A percentile compares a stretch with the other conserved stretches of the same genome.
phyloP scores from a whole-genome alignment of 2,888 invertebrate genomes.

The Tinea trinotella region DNA sequence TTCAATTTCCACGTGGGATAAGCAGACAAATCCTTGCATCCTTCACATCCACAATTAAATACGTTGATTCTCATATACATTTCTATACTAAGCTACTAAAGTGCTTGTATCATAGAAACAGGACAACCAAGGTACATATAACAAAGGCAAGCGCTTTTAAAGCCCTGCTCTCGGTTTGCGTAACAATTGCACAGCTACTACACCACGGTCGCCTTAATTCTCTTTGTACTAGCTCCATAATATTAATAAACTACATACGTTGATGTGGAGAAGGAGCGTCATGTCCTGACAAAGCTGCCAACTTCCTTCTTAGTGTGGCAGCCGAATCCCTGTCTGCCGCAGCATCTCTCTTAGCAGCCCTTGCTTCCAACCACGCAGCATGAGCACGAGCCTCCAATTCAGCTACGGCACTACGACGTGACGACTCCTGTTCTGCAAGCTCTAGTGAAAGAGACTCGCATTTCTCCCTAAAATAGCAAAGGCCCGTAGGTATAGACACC shows the following conservation, averaged over 20 bases:
- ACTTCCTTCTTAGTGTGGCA: constrained; percentile 46
- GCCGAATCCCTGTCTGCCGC: constrained; percentile 76
- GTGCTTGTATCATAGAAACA: too few species aligned
- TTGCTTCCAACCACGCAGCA: constrained; percentile 87
- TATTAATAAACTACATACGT: constrained; percentile 30
- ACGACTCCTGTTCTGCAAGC: constrained; percentile 86
- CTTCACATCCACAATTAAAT: too few species aligned
- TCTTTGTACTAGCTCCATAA: too few species aligned
- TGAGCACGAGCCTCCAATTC: constrained; percentile 88
- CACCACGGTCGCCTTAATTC: too few species aligned
- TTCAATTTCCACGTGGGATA: too few species aligned
- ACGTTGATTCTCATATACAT: too few species aligned
- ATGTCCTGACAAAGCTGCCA: constrained; percentile 35
- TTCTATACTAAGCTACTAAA: too few species aligned
- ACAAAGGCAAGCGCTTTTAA: too few species aligned
- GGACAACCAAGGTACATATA: too few species aligned
- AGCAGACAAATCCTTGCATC: too few species aligned
- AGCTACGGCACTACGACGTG: constrained; percentile 78
- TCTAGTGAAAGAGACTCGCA: constrained; percentile 83
- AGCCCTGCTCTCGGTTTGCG: too few species aligned
- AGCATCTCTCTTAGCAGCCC: constrained; percentile 85
- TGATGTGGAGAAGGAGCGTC: constrained; percentile 43
- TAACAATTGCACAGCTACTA: too few species aligned
- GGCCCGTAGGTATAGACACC: neutral
- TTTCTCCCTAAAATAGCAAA: constrained; percentile 65